These are phyloP conservation scores for Triplophysa yarkandensis DNA, from an alignment of 2,797 vertebrate species.

Conservation along the genomic window DNA sequence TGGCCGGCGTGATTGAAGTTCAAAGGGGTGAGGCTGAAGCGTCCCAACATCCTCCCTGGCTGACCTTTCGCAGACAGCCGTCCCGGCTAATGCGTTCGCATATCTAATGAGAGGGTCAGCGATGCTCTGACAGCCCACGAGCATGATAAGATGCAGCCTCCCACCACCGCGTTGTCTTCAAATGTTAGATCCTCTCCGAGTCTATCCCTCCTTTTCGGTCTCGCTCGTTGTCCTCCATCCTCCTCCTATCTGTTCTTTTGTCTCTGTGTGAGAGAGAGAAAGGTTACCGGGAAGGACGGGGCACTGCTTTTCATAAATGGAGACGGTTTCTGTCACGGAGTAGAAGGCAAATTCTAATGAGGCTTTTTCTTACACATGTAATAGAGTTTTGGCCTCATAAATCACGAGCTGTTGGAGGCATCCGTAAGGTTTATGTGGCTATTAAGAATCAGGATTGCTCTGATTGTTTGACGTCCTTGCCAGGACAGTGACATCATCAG, in stretches of 20 bases:
- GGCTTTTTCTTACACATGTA: slow-evolving; percentile 60
- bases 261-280: slow-evolving; percentile 62
- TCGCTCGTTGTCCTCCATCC: slow-evolving; percentile 23
- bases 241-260: slow-evolving; percentile 51
- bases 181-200: slow-evolving; percentile 62
- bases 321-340: slow-evolving; percentile 62
- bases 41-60: slow-evolving; percentile 76
- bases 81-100: slow-evolving; percentile 78
- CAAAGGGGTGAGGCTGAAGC: slow-evolving; percentile 79
- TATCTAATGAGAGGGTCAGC: slow-evolving; percentile 79
- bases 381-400: slow-evolving; percentile 60
- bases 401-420: slow-evolving; percentile 59
- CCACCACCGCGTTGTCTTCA: slow-evolving; percentile 54
- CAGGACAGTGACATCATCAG: slow-evolving; percentile 47
- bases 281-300: slow-evolving; percentile 79
- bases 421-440: slow-evolving; percentile 65
- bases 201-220: slow-evolving; percentile 27
- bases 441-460: slow-evolving; percentile 58
- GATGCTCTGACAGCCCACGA: slow-evolving; percentile 60
- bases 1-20: slow-evolving; percentile 83
- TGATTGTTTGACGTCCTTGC: slow-evolving; percentile 60
- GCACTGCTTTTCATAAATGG: slow-evolving; percentile 72
- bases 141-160: slow-evolving; percentile 72
- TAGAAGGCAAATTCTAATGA: slow-evolving; percentile 73
- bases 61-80: slow-evolving; percentile 83